Evolutionary conservation across 2,888 invertebrate species (phyloP).

Genomic region (Cremastobaeus sp.): DNA sequence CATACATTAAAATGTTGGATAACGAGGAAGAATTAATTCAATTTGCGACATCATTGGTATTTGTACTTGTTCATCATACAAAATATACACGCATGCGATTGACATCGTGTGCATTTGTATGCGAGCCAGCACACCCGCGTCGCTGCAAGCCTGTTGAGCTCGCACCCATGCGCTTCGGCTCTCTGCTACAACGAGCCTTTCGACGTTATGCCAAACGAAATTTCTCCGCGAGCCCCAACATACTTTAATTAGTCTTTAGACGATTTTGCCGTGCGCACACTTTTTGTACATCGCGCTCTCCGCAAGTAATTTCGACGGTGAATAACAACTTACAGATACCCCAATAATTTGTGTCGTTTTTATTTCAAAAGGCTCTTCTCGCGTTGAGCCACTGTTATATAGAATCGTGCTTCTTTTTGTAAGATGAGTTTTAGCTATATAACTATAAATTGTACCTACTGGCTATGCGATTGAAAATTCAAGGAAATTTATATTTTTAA

Average conservation of each 20-base stretch:
- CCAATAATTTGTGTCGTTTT: slow-evolving; percentile 17
- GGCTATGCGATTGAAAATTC: slow-evolving; percentile 65
- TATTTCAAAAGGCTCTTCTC: slow-evolving; percentile 14
- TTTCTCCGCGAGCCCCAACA: slow-evolving; percentile 3
- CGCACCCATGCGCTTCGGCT: neutral
- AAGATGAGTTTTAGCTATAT: slow-evolving; percentile 66
- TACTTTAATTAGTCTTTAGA: slow-evolving; percentile 29
- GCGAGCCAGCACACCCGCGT: too few relatives aligned
- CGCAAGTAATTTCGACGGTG: slow-evolving; percentile 14
- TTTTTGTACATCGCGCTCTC: slow-evolving; percentile 21
- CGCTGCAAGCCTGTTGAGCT: too few relatives aligned
- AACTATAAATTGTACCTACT: slow-evolving; percentile 51
- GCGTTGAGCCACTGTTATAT: slow-evolving; percentile 29
- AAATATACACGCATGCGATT: neutral
- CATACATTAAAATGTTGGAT: slow-evolving; percentile 16
- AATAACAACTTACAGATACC: slow-evolving; percentile 5
- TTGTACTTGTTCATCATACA: slow-evolving; percentile 6
- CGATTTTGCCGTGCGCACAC: slow-evolving; percentile 23
- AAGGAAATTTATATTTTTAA: slow-evolving; percentile 75
- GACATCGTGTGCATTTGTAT: neutral
- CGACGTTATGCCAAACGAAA: slow-evolving; percentile 1
- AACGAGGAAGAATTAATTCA: slow-evolving; percentile 17
- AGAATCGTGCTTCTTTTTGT: slow-evolving; percentile 56
- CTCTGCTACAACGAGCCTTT: neutral
- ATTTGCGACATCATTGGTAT: slow-evolving; percentile 26